Base-by-base conservation (phyloP, 2,797 vertebrate genomes). In the Danio choprae region DNA sequence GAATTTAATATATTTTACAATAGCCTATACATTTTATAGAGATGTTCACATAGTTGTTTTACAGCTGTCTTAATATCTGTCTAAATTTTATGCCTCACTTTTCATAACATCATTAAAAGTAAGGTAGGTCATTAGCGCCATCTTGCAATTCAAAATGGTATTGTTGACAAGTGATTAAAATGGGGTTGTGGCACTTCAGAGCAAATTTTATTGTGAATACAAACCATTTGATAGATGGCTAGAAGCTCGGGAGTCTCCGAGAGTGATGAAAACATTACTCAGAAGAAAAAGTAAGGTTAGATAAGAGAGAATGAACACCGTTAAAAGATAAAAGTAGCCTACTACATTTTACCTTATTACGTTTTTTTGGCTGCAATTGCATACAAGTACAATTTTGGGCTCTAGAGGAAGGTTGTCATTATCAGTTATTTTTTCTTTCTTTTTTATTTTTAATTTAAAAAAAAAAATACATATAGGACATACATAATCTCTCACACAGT, bases 91-190 rank as follows among this genome's bases (percentile, higher is more conserved):
- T 40, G 15, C 5, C 36, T 9, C 29, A 60, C 15, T 40, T 50
- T 50, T 51, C 15, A 36, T 20, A 18, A 10, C 7, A 40, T n/a
- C n/a, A 40, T 29, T 38, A 6, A 51, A 6, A 8, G 20, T 22
- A 22, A 10, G 22, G 11, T 5, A 53, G 67, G 10, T 53, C 10
- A 20, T n/a, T 70, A 50, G 68, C 36, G 50, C 68, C 68, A 70
- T 55, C 68, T 70, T 70, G 50, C 68, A 41, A 53, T 53, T 13
- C 4, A 53, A 40, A 55, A 41, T 3, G 36, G 68, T 55, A 70
- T 7, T 41, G 50, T 20, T 70, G n/a, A 41, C 40, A 53, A 40
- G 29, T 50, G 16, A 11, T 63, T 2, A 13, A 62, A 44, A 68
- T 40, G 36, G 6, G 1, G 16, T 18, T 38, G 48, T 40, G 48